Percentiles rank a stretch among this genome's conserved stretches.
Evolutionary conservation across 2,113 vertebrate genomes (phyloP).

Genomic region (Gracilinanus agilis): DNA sequence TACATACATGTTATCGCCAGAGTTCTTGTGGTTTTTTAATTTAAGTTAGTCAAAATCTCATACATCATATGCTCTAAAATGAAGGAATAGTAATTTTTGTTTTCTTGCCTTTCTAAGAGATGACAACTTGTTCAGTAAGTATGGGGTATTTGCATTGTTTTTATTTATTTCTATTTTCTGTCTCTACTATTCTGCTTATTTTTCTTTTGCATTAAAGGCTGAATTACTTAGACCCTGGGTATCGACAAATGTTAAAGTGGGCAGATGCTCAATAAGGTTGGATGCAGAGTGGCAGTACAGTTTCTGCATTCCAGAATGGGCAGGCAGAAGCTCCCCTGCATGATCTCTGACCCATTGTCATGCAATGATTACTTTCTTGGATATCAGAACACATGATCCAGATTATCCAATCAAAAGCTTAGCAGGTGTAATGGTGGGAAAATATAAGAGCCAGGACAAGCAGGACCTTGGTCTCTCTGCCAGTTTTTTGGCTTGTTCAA

Average conservation of each 20-base stretch:
- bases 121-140: background rate
- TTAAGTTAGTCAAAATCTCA: background rate
- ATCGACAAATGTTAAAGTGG: background rate
- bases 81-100: background rate
- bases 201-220: background rate
- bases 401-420: too few relatives aligned
- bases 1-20: background rate
- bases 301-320: too few relatives aligned
- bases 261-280: too few relatives aligned
- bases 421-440: too few relatives aligned
- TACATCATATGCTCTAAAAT: background rate
- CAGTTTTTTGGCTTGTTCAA: too few relatives aligned
- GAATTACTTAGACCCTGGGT: background rate
- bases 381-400: too few relatives aligned
- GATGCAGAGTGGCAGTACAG: too few relatives aligned
- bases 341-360: too few relatives aligned
- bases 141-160: background rate
- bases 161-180: background rate
- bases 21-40: background rate
- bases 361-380: too few relatives aligned
- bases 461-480: too few relatives aligned
- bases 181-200: background rate
- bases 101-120: background rate
- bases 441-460: too few relatives aligned
- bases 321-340: too few relatives aligned